These are phyloP conservation scores for Lasioglossum villosulum DNA, from an alignment of 2,888 invertebrate genomes.

Conservation along the genomic window DNA sequence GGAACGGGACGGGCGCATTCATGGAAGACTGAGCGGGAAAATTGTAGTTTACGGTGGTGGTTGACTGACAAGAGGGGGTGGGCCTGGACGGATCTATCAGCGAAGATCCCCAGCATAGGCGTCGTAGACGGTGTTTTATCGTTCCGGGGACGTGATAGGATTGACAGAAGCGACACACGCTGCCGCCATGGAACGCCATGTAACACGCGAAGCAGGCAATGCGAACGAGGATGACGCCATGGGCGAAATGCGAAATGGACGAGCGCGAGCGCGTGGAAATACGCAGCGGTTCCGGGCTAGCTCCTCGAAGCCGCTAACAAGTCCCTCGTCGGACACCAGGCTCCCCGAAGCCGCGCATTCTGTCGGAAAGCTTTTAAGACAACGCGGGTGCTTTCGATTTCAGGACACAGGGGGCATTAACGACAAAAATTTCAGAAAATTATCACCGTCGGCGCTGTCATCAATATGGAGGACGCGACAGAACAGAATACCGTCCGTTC, in stretches of 20 bases:
- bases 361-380: constrained; percentile 82
- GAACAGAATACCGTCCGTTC: constrained; percentile 72
- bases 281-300: constrained; percentile 53
- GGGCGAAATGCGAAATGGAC: constrained; percentile 44
- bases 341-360: constrained; percentile 81
- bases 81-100: constrained; percentile 23
- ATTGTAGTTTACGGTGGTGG: constrained; percentile 31
- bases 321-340: constrained; percentile 63
- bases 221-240: constrained; percentile 68
- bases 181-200: constrained; percentile 58
- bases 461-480: constrained; percentile 86
- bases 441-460: constrained; percentile 90
- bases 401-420: constrained; percentile 88
- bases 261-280: constrained; percentile 62
- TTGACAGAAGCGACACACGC: constrained; percentile 48
- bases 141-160: constrained; percentile 29
- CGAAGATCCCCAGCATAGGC: constrained; percentile 19
- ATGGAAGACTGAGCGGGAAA: constrained; percentile 18
- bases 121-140: constrained; percentile 5
- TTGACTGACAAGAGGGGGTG: neutral
- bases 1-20: constrained; percentile 18
- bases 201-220: constrained; percentile 56
- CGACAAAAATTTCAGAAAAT: constrained; percentile 88
- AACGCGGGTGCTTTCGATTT: constrained; percentile 83
- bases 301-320: constrained; percentile 57